Percentiles rank a stretch among this genome's conserved stretches.
These are phyloP conservation scores for Varanus salvator DNA, from an alignment of 2,113 vertebrate species.

Conservation along the genomic window DNA sequence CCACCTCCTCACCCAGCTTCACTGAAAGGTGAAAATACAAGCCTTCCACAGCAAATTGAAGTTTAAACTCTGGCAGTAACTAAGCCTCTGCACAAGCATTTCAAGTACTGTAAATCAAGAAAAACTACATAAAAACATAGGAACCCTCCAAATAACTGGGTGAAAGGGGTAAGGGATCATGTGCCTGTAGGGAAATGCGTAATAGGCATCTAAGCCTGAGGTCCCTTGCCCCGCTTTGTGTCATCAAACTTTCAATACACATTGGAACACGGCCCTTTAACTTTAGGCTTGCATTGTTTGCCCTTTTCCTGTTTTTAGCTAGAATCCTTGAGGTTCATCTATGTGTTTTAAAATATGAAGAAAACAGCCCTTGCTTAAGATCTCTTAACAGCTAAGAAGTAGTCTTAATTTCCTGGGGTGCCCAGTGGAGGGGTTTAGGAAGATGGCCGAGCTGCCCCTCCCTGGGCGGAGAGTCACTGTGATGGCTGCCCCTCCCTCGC, in stretches of 20 bases:
- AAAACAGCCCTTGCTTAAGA: not conserved
- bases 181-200: too few relatives aligned
- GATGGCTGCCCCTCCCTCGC: too few relatives aligned
- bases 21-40: too few relatives aligned
- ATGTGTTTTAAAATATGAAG: not conserved
- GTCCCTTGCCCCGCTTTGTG: not conserved
- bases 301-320: not conserved
- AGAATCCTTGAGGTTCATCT: not conserved
- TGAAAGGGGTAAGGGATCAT: too few relatives aligned
- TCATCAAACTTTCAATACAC: not conserved
- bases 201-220: too few relatives aligned
- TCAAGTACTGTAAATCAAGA: too few relatives aligned
- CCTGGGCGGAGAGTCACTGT: too few relatives aligned
- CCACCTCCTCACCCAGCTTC: not conserved
- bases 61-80: too few relatives aligned
- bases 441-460: not conserved
- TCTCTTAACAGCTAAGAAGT: not conserved
- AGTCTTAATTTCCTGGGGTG: not conserved
- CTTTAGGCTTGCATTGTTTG: not conserved
- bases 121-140: too few relatives aligned
- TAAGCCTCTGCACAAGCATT: too few relatives aligned
- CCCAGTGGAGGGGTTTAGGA: not conserved
- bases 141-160: too few relatives aligned
- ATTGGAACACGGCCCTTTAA: not conserved
- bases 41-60: too few relatives aligned